A percentile compares a stretch with the other conserved stretches of the same genome.
These are phyloP conservation scores for Melolontha melolontha DNA, from an alignment of 2,888 invertebrate genomes.

Conservation along the genomic window DNA sequence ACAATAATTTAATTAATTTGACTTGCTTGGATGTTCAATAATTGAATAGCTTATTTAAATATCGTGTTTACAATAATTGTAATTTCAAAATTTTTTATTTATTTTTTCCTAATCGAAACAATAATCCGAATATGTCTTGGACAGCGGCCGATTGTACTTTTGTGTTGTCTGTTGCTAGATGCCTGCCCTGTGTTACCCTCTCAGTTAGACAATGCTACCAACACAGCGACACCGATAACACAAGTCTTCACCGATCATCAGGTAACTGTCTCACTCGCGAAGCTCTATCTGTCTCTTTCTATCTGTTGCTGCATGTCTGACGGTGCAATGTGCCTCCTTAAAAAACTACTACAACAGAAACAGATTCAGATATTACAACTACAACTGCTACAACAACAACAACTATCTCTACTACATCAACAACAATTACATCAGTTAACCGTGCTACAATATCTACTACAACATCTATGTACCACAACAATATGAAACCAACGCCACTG, in stretches of 20 bases:
- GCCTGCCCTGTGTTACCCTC: conserved; percentile 90
- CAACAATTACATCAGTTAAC: background rate
- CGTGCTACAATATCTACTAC: conserved; percentile 4
- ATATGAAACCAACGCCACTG: background rate
- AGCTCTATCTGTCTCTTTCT: conserved; percentile 44
- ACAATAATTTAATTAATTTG: background rate
- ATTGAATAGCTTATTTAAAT: background rate
- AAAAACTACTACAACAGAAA: conserved; percentile 18
- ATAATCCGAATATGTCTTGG: conserved; percentile 52
- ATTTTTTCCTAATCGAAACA: conserved; percentile 14
- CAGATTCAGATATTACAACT: conserved; percentile 1
- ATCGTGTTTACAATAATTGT: conserved; percentile 7
- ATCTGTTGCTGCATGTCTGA: conserved; percentile 41
- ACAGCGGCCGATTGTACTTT: conserved; percentile 70
- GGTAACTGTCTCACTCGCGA: conserved; percentile 53
- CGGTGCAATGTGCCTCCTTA: conserved; percentile 36
- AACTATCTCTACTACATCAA: background rate
- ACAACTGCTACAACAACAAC: background rate
- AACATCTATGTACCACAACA: background rate
- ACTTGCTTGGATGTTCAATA: background rate
- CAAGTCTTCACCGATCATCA: conserved; percentile 66
- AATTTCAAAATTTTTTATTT: conserved; percentile 2
- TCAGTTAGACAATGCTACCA: conserved; percentile 89
- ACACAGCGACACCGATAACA: conserved; percentile 71
- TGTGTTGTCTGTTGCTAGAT: conserved; percentile 95